These are phyloP conservation scores for Eremobia ochroleuca DNA, from an alignment of 2,888 invertebrate genomes.

Conservation along the genomic window DNA sequence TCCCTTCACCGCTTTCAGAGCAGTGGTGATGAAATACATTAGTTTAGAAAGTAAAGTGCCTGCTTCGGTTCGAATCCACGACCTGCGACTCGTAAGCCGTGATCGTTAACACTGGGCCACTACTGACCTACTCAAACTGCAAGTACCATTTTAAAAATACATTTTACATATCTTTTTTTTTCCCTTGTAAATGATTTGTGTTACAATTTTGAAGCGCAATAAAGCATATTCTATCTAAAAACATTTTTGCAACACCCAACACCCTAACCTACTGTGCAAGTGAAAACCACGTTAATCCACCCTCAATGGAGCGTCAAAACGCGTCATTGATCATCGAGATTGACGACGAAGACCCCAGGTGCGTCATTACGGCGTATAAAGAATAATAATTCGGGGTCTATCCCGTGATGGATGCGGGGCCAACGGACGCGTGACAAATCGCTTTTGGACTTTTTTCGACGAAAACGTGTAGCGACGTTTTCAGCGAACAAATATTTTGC, in stretches of 20 bases:
- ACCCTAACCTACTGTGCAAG: slow-evolving; percentile 1
- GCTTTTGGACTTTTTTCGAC: slow-evolving; percentile 59
- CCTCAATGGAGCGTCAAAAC: slow-evolving; percentile 54
- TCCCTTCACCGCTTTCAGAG: too few relatives aligned
- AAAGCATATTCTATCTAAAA: slow-evolving; percentile 10
- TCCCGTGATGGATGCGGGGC: slow-evolving; percentile 63
- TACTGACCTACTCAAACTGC: background rate
- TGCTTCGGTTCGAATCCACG: too few relatives aligned
- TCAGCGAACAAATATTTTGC: slow-evolving; percentile 50
- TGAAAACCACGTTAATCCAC: slow-evolving; percentile 51
- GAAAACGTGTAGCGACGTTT: slow-evolving; percentile 31
- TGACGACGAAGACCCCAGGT: slow-evolving; percentile 59
- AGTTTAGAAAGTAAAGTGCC: too few relatives aligned
- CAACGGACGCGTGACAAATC: slow-evolving; percentile 63
- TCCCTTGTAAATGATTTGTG: background rate
- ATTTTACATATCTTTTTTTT: background rate
- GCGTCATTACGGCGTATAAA: slow-evolving; percentile 62
- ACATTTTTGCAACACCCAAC: background rate
- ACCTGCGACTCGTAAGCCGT: too few relatives aligned
- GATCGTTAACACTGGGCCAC: too few relatives aligned
- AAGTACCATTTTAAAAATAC: background rate
- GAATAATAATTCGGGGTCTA: slow-evolving; percentile 65
- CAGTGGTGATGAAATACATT: too few relatives aligned
- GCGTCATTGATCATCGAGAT: slow-evolving; percentile 61
- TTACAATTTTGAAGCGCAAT: background rate